These are phyloP conservation scores for Phragmatobia fuliginosa DNA, from an alignment of 2,888 invertebrate genomes.

Conservation along the genomic window DNA sequence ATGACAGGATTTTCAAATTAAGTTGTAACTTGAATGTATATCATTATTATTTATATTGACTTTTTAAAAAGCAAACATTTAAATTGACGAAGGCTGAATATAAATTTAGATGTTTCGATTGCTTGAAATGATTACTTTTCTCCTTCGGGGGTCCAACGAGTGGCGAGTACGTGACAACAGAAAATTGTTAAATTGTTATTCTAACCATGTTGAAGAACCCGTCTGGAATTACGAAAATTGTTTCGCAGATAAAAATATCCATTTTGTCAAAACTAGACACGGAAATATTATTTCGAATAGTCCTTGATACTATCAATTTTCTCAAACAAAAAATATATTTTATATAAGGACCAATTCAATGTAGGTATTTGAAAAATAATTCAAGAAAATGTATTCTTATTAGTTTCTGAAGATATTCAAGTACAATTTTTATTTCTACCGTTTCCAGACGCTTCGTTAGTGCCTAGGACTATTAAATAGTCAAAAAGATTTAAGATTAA, in stretches of 20 bases:
- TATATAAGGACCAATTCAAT: not conserved
- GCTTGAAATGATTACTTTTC: constrained; percentile 81
- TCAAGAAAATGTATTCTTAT: not conserved
- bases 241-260: constrained; percentile 74
- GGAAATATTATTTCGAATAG: constrained; percentile 47
- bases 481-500: too few relatives aligned
- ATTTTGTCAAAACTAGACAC: constrained; percentile 66
- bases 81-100: constrained; percentile 77
- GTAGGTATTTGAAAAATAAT: not conserved
- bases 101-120: constrained; percentile 78
- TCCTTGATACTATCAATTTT: constrained; percentile 35
- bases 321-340: constrained; percentile 10
- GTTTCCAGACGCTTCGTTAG: not conserved
- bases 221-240: constrained; percentile 81
- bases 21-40: constrained; percentile 30
- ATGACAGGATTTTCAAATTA: constrained; percentile 36
- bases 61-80: constrained; percentile 68
- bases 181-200: constrained; percentile 85
- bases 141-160: constrained; percentile 76
- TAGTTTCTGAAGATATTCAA: too few relatives aligned
- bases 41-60: constrained; percentile 57
- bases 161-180: constrained; percentile 78
- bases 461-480: not conserved
- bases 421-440: not conserved
- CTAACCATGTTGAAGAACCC: constrained; percentile 78